phyloP scores from a whole-genome alignment of 2,888 invertebrate genomes.

The Plebejus melissa region DNA sequence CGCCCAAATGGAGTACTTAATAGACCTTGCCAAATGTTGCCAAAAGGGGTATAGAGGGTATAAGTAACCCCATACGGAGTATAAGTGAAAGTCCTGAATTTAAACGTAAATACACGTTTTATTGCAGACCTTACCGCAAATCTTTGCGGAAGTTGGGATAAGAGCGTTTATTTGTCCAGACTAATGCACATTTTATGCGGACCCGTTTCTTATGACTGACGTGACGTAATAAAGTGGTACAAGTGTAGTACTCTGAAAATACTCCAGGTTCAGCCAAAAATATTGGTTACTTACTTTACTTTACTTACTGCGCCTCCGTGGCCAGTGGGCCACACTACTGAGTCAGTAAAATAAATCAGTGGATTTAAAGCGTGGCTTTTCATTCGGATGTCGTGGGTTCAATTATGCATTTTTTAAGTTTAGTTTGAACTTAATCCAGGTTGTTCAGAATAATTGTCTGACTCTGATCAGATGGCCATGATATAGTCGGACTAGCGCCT shows the following conservation, averaged over 20 bases:
- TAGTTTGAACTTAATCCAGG: too few species aligned
- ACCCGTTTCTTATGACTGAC: constrained; percentile 67
- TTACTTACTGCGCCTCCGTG: too few species aligned
- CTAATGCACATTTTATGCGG: constrained; percentile 76
- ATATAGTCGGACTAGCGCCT: too few species aligned
- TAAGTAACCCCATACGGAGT: constrained; percentile 14
- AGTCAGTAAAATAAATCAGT: too few species aligned
- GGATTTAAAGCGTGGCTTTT: too few species aligned
- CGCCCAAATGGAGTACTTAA: not conserved
- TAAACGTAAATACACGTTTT: constrained; percentile 32
- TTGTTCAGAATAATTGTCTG: too few species aligned
- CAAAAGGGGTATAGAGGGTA: not conserved
- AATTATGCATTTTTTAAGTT: too few species aligned
- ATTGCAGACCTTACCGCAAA: constrained; percentile 49
- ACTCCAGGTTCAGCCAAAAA: too few species aligned
- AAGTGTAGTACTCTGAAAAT: constrained; percentile 33
- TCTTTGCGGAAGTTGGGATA: constrained; percentile 56
- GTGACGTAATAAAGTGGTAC: constrained; percentile 53
- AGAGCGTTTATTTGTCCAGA: constrained; percentile 74
- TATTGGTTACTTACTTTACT: too few species aligned
- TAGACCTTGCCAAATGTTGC: not conserved
- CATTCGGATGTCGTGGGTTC: too few species aligned
- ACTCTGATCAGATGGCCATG: too few species aligned
- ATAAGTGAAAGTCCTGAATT: constrained; percentile 29
- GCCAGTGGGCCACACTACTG: too few species aligned